Percentiles rank a stretch among this genome's conserved stretches.
These are phyloP conservation scores for Vanessa cardui DNA, from an alignment of 2,888 invertebrate genomes.

Conservation along the genomic window DNA sequence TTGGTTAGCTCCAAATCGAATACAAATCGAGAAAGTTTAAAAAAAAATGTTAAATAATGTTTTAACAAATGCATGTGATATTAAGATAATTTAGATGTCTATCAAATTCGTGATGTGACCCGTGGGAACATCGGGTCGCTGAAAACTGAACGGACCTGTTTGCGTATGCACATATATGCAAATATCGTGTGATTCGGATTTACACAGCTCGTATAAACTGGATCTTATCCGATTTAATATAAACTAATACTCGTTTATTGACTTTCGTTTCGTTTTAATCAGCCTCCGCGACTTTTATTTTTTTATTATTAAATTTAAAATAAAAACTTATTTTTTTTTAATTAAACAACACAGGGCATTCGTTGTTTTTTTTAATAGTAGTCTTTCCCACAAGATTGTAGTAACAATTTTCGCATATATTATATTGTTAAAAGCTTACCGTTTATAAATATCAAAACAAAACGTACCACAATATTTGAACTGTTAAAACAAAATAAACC, in stretches of 20 bases:
- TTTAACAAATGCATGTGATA: slow-evolving; percentile 29
- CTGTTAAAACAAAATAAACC: slow-evolving; percentile 7
- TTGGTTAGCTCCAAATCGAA: neutral
- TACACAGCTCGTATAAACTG: slow-evolving; percentile 50
- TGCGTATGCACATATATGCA: slow-evolving; percentile 67
- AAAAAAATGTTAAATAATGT: neutral
- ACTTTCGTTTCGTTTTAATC: slow-evolving; percentile 20
- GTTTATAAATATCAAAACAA: slow-evolving; percentile 69
- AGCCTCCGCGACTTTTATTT: neutral
- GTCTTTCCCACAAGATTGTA: slow-evolving; percentile 16
- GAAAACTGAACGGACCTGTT: slow-evolving; percentile 67
- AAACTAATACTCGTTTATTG: slow-evolving; percentile 38
- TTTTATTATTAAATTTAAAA: slow-evolving; percentile 4
- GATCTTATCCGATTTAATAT: slow-evolving; percentile 46
- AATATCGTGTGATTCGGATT: slow-evolving; percentile 55
- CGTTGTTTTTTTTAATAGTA: slow-evolving; percentile 15
- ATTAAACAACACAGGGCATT: slow-evolving; percentile 50
- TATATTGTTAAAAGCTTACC: slow-evolving; percentile 52
- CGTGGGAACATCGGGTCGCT: slow-evolving; percentile 52
- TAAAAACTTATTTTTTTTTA: too few relatives aligned
- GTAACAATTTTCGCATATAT: slow-evolving; percentile 58
- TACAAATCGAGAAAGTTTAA: neutral
- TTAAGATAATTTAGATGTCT: slow-evolving; percentile 37
- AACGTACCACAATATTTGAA: slow-evolving; percentile 18
- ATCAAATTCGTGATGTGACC: slow-evolving; percentile 36